These are phyloP conservation scores for Magallana angulata DNA, from an alignment of 1,140 invertebrate genomes.

Conservation along the genomic window DNA sequence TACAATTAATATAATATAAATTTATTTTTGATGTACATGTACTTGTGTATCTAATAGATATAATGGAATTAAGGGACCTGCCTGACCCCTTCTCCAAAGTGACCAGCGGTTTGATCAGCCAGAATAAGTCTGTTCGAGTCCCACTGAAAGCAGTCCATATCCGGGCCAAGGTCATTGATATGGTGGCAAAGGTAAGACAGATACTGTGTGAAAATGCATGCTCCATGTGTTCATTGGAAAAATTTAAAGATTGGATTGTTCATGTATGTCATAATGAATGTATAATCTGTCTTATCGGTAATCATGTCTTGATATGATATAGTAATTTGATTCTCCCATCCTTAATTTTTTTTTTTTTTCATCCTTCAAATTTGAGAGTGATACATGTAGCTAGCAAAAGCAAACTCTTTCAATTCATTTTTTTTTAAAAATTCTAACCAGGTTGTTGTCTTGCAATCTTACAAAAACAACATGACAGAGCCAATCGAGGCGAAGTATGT, in stretches of 20 bases:
- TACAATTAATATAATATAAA: no score
- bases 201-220: no score
- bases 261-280: no score
- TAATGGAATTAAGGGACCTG: slow-evolving; percentile 65
- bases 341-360: no score
- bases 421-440: slow-evolving; percentile 46
- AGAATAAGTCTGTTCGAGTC: slow-evolving; percentile 61
- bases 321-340: no score
- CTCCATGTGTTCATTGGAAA: no score
- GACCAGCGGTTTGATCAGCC: slow-evolving; percentile 67
- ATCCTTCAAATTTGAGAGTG: no score
- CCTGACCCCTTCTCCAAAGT: slow-evolving; percentile 71
- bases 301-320: no score
- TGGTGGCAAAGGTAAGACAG: slow-evolving; percentile 75
- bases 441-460: slow-evolving; percentile 77
- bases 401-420: neutral
- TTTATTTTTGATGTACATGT: no score
- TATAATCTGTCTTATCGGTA: no score
- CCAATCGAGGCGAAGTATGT: slow-evolving; percentile 80
- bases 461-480: slow-evolving; percentile 69
- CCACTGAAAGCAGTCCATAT: slow-evolving; percentile 77
- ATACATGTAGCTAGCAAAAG: no score
- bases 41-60: slow-evolving; percentile 27
- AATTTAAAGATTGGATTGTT: no score
- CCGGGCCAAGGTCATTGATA: slow-evolving; percentile 74